Evolutionary conservation across 2,113 vertebrate genomes (phyloP), one percentile per base, ranked within the genome.

Genomic region (Tupaia tana): DNA sequence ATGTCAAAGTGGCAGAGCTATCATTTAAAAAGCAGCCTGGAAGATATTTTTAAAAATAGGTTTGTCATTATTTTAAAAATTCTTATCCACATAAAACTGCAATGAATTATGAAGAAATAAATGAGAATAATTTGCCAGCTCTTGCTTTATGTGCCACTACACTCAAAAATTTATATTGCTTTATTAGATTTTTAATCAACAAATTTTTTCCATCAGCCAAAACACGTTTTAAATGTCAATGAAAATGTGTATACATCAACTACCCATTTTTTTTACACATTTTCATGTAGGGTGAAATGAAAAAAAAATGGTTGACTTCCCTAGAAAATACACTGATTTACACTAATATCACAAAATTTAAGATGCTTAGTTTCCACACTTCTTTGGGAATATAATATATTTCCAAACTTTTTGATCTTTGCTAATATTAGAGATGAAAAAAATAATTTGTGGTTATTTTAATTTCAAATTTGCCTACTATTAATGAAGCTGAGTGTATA

Each of bases 121-220:
- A 92, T 94, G 59, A 98, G 86, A 83, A 97, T 82, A 43, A 77
- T n/a, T 96, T 78, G 52, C 56, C 84, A 97, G 89, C 80, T 89
- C 83, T 85, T 98, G 91, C 67, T 97, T 98, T 97, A 95, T 95
- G 71, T 31, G 93, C 87, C 98, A 95, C 98, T 90, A 97, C 86
- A 92, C 89, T n/a, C 87, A 97, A 96, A 93, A 94, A 75, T 96
- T 96, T 93, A 94, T 96, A 95, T 92, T 86, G 66, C 79, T 93
- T 87, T 67, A 93, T 91, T 92, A 94, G 73, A 96, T 71, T 11
- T 96, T 95, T 95, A 69, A 22, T 10, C 95, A 75, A 96, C 89
- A 95, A 95, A 97, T 96, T 93, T 95, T 96, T 97, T 97, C 97
- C 43, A 64, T 91, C 15, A 86, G 71, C 43, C 54, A 80, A 83